Evolutionary conservation across 2,113 vertebrate species (phyloP), one percentile per base, ranked within the genome.

Genomic region (Desmodus rotundus): DNA sequence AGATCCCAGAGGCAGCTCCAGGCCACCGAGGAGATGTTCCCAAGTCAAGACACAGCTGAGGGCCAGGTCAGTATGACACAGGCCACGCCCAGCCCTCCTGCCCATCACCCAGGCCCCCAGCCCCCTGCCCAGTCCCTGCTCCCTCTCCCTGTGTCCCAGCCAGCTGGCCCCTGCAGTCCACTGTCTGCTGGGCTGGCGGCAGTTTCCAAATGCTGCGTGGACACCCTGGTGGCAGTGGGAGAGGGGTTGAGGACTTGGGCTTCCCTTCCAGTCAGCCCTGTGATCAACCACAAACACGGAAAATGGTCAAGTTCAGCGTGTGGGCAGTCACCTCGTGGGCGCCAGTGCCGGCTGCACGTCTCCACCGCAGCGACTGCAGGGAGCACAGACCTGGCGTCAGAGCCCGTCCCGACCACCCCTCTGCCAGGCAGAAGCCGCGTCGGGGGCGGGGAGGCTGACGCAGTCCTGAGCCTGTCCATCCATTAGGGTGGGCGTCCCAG

Each of bases 31-130:
- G 54, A 67, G 38, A 12, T 28, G n/a, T 15, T 41, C 41, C 68
- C 7, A 2, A 7, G 47, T 20, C 67, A 11, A 38, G 17, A 8
- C 0, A 0, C 3, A 11, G 13, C 0, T 0, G 6, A 9, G 9
- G 7, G 52, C 24, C 3, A 4, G 17, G 3, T 10, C 11, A 20
- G 70, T 1, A 1, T 36, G 28, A 22, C 67, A 15, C 7, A 1
- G 26, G 6, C 20, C 0, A 0, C 12, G 1, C 38, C 4, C 0
- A 22, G 22, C 13, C 45, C 31, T 28, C 61, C 20, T 6, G 19
- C 14, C 3, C 3, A 4, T 31, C 54, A 1, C 95, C 73, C 0
- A 5, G 45, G 47, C 19, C 7, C 4, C 22, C 4, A 0, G 9
- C 5, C 24, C 1, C 13, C 80, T 41, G 9, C 52, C 47, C 52